Base-by-base conservation (phyloP, 2,797 vertebrate species). In the Sphenodon punctatus region DNA sequence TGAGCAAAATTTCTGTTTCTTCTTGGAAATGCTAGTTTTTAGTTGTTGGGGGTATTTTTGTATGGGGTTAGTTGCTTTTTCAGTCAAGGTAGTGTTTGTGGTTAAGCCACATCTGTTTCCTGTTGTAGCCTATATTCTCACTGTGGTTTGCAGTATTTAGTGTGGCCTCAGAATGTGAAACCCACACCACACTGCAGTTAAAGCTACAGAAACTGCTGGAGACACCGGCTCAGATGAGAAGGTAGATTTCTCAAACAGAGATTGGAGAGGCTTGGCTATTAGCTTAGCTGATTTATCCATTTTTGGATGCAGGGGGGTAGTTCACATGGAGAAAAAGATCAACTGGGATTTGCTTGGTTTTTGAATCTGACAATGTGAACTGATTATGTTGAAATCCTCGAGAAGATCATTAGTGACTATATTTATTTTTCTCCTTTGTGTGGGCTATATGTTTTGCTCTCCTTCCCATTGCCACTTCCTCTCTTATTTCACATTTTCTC, bases 61-160 rank as follows among this genome's bases (percentile, higher is more conserved):
- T 20, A 3, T 78, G 59, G 19, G 74, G 25, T 68, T 75, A 4
- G 68, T 88, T 0, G 0, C 25, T 61, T 14, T 68, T 84, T 82
- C 79, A 85, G 59, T 80, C 53, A 79, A 89, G 91, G 84, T 90
- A 41, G 67, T 80, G 58, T 77, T 90, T 95, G 88, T 88, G 90
- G 92, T 87, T 87, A 75, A 59, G 83, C 88, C 91, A 96, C 96
- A 97, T 97, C 94, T 97, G 95, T 95, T 97, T 97, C 94, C 82
- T 93, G 93, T 96, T 96, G 94, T 77, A 95, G 94, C 89, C 84
- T 91, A 5, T 93, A 80, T 95, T 96, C 93, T 94, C 94, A 93
- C 89, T 97, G 96, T 85, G 96, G 96, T 96, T 95, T 81, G 78
- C 89, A 94, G 88, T 95, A 93, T 96, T 97, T 96, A 95, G 95